Evolutionary conservation across 1,140 invertebrate species (phyloP).

Genomic region (Cyclina sinensis): DNA sequence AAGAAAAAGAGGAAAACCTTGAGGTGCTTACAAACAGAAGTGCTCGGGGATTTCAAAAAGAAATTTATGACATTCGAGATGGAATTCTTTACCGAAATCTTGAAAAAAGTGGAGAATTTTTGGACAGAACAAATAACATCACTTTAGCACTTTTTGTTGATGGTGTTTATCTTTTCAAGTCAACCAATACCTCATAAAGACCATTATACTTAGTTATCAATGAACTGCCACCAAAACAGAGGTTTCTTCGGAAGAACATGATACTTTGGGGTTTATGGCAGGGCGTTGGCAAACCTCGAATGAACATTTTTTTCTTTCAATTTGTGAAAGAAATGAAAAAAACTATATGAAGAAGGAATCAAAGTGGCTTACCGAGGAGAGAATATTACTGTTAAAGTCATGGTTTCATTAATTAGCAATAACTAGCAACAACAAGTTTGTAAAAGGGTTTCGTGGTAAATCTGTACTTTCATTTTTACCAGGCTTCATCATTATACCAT

Average conservation of each 20-base stretch:
- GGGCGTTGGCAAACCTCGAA: constrained; percentile 34
- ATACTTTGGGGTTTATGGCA: constrained; percentile 58
- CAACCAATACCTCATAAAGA: not conserved
- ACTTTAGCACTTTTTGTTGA: constrained; percentile 52
- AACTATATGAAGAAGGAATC: constrained; percentile 1
- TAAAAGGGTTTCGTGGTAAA: not conserved
- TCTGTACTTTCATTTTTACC: not conserved
- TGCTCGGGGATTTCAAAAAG: not conserved
- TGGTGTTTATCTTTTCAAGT: constrained; percentile 33
- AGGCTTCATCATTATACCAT: constrained; percentile 18
- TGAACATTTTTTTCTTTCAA: constrained; percentile 38
- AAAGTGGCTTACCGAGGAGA: not conserved
- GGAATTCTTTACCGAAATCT: constrained; percentile 48
- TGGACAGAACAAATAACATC: constrained; percentile 25
- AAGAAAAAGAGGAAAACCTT: constrained; percentile 23
- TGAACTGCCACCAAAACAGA: constrained; percentile 52
- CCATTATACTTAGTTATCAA: constrained; percentile 61
- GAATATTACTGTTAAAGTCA: not conserved
- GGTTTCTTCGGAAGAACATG: constrained; percentile 54
- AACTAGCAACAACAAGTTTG: not conserved
- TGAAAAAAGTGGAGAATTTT: constrained; percentile 31
- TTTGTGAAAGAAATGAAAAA: constrained; percentile 29
- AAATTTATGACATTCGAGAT: not conserved
- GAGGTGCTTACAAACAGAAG: not conserved
- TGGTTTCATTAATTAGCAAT: not conserved